Conservation (phyloP, 1,140 invertebrate species). For the Panagrolaimus sp. region DNA sequence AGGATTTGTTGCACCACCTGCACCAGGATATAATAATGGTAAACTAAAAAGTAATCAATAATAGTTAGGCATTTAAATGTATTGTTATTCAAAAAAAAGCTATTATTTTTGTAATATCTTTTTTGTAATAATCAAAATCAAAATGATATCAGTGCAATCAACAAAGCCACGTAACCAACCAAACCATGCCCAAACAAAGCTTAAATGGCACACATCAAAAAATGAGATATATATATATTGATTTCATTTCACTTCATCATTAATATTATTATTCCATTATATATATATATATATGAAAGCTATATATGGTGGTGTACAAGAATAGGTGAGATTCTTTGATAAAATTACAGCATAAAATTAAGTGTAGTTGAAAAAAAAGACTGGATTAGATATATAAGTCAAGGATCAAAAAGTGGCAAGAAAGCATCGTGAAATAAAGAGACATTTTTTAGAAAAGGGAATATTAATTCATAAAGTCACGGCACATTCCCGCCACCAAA, state of each 20-base stretch:
- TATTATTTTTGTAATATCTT: not conserved
- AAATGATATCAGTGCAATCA: constrained; percentile 17
- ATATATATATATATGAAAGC: no score
- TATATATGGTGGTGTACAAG: no score
- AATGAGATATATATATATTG: no score
- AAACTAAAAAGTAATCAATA: constrained; percentile 17
- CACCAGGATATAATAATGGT: constrained; percentile 21
- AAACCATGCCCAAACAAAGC: constrained; percentile 10
- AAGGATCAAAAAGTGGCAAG: not conserved
- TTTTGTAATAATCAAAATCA: no score
- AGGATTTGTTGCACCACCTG: constrained; percentile 3
- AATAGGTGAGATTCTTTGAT: no score
- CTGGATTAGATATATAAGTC: not conserved
- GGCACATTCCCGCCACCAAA: no score
- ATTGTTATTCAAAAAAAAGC: not conserved
- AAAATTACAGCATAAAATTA: no score
- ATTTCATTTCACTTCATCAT: no score
- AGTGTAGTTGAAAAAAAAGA: no score
- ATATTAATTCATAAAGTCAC: no score
- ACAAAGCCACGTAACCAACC: constrained; percentile 12
- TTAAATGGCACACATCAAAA: not conserved
- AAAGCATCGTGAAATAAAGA: constrained; percentile 11
- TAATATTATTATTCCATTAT: no score
- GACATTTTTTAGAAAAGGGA: no score
- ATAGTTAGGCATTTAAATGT: not conserved